Conservation (phyloP, 64 coral and sea anemone species). For the Montipora efflorescens region DNA sequence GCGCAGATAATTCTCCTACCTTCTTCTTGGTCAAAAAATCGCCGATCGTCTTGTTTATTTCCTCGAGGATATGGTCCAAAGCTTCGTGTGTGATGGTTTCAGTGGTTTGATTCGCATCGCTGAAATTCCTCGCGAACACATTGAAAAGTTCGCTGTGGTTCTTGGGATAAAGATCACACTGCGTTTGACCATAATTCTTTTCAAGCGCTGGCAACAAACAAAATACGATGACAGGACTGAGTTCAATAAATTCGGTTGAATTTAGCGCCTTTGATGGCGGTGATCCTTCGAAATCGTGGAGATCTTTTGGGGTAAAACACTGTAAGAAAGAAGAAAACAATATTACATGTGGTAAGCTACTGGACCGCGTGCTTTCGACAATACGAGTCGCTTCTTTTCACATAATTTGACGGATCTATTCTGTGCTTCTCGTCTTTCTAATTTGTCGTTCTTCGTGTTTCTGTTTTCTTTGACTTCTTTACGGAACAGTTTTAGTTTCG, state of each 20-base stretch:
- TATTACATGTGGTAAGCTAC: neutral
- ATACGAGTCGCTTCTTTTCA: neutral
- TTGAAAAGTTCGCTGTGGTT: slow-evolving; percentile 50
- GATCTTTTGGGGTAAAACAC: neutral
- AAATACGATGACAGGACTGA: slow-evolving; percentile 26
- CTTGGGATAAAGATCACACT: slow-evolving; percentile 10
- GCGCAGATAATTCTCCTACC: neutral
- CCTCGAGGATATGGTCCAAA: slow-evolving; percentile 4
- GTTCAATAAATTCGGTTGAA: neutral
- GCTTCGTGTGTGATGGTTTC: neutral
- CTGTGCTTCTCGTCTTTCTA: neutral
- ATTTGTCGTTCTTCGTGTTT: neutral
- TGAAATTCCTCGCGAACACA: slow-evolving; percentile 17
- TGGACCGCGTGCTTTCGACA: slow-evolving; percentile 4
- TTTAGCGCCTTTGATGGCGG: neutral
- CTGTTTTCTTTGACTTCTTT: neutral
- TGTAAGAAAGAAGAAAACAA: neutral
- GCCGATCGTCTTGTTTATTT: slow-evolving; percentile 25
- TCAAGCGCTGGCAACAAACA: slow-evolving; percentile 29
- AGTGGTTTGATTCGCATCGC: neutral
- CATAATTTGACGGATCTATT: neutral
- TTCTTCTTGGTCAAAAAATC: slow-evolving; percentile 16
- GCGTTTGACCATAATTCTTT: slow-evolving; percentile 20
- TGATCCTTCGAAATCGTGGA: neutral
- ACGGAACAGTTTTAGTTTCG: too few relatives aligned